These are phyloP conservation scores for silkworm (Bombyx mori) DNA, from an alignment of 1,140 invertebrate genomes.

Conservation along the genomic window ASM3026992v2 NC_085109.1:1686001-1686500, in stretches of 20 bases:
- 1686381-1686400: slow-evolving; percentile 57
- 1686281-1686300: slow-evolving; percentile 44
- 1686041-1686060: too few relatives aligned
- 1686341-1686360: slow-evolving; percentile 6
- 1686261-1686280: slow-evolving; percentile 39
- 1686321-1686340: slow-evolving; percentile 3
- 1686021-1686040: too few relatives aligned
- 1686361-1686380: slow-evolving; percentile 40
- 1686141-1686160: too few relatives aligned
- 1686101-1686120: too few relatives aligned
- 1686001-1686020: too few relatives aligned
- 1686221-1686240: background rate
- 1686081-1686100: too few relatives aligned
- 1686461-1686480: background rate
- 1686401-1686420: slow-evolving; percentile 50
- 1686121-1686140: too few relatives aligned
- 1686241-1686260: background rate
- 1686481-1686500: too few relatives aligned
- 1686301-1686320: slow-evolving; percentile 1
- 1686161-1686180: too few relatives aligned
- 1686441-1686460: slow-evolving; percentile 28
- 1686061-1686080: too few relatives aligned
- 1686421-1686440: slow-evolving; percentile 42
- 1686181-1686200: too few relatives aligned
- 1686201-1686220: slow-evolving; percentile 1